Evolutionary conservation across 2,113 vertebrate genomes (phyloP).

Genomic region (Elaphurus davidianus): DNA sequence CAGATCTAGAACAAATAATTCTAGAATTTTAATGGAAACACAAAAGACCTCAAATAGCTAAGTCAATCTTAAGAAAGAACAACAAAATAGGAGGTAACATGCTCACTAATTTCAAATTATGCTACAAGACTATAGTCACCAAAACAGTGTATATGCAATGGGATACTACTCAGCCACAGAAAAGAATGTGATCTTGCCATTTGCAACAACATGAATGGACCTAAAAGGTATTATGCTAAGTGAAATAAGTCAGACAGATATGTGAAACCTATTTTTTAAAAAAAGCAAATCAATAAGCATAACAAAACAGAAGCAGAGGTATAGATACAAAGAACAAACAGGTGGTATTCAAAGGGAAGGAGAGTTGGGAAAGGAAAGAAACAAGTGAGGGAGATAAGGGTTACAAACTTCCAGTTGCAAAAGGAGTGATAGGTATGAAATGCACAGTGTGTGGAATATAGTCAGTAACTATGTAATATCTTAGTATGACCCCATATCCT

Average conservation of each 20-base stretch:
- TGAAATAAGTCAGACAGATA: background rate
- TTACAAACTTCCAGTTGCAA: background rate
- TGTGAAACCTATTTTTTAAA: background rate
- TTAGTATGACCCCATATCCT: background rate
- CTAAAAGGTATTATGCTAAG: background rate
- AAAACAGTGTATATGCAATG: background rate
- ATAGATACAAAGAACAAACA: background rate
- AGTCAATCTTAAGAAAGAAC: background rate
- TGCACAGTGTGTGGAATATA: background rate
- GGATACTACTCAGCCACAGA: background rate
- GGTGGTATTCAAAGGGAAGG: background rate
- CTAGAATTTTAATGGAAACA: background rate
- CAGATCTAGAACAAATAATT: background rate
- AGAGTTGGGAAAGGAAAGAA: background rate
- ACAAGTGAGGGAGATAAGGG: background rate
- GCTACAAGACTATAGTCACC: background rate
- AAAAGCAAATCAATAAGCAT: background rate
- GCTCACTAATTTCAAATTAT: background rate
- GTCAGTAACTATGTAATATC: background rate
- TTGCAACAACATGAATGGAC: background rate
- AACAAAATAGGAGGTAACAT: background rate
- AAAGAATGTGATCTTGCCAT: background rate
- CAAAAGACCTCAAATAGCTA: background rate
- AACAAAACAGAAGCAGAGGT: background rate
- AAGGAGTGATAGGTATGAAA: background rate